Base-by-base conservation (phyloP, 2,888 invertebrate species). In the Dugesia japonica region DNA sequence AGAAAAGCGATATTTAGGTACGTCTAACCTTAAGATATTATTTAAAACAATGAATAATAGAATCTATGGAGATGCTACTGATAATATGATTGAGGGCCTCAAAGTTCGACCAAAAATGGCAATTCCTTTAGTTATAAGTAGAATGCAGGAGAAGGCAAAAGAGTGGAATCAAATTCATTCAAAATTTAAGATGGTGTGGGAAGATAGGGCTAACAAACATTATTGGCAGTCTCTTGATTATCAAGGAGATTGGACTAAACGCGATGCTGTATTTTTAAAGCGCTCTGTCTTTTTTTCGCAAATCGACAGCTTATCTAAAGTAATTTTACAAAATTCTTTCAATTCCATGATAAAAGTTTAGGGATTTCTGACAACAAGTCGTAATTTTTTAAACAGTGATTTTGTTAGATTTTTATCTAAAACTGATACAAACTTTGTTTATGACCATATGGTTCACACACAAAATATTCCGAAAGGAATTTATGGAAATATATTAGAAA, bases 61-160 rank as follows among this genome's bases (percentile, higher is more conserved):
- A 56, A 56, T 56, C n/a, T 56, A 56, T 56, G 56, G 56, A 1
- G 56, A 56, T 56, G 56, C 56, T 13, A 56, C 56, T 13, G 56
- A 56, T 56, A 56, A 56, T 56, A 56, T 56, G 56, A 56, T 56
- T n/a, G 56, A 56, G 17, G 56, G 56, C 17, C n/a, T 56, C 1
- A 56, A 56, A 56, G 56, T 56, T 56, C 56, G 56, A 20, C 56
- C 56, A n/a, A 56, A 56, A 23, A 56, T 56, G 56, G 56, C 56
- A 23, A 56, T 56, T 56, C 56, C 56, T 56, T n/a, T 56, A 9
- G 56, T 56, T 4, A 56, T 56, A 56, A 56, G 56, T 56, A 4
- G 56, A 56, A 56, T 56, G 56, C 56, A 56, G 17, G 56, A 56
- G 23, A 56, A 56, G n/a, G 56, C 56, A 9, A 56, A 56, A 56